These are phyloP conservation scores for Falcaria lacertinaria DNA, from an alignment of 2,888 invertebrate genomes.

Conservation along the genomic window DNA sequence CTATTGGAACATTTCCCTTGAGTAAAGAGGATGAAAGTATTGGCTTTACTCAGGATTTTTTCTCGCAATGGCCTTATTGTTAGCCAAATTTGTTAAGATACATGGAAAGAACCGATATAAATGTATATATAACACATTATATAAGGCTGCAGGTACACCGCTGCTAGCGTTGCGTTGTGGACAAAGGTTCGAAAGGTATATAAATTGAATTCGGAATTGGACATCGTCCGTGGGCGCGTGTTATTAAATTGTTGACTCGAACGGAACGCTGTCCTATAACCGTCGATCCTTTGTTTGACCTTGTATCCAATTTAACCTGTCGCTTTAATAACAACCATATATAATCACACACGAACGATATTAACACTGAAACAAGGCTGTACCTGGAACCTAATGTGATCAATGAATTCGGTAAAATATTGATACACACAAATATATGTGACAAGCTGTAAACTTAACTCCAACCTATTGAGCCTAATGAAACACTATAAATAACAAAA, in stretches of 20 bases:
- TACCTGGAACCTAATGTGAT: neutral
- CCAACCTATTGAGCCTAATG: neutral
- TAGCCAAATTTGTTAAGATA: too few relatives aligned
- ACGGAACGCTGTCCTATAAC: neutral
- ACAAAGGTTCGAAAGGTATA: neutral
- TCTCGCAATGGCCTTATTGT: too few relatives aligned
- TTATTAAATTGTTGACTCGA: neutral
- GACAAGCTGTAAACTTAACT: neutral
- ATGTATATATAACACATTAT: neutral
- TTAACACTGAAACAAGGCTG: neutral
- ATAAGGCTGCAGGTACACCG: neutral
- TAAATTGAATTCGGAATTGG: neutral
- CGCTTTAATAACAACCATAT: too few relatives aligned
- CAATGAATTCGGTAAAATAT: neutral
- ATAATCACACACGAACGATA: too few relatives aligned
- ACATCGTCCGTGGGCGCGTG: neutral
- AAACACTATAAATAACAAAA: slow-evolving; percentile 1
- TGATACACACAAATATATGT: neutral
- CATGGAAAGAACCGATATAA: too few relatives aligned
- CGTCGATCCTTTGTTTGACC: too few relatives aligned
- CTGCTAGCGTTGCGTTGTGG: neutral
- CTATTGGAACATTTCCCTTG: too few relatives aligned
- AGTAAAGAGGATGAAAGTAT: too few relatives aligned
- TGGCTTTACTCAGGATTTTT: too few relatives aligned
- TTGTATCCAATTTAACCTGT: too few relatives aligned